Base-by-base conservation (phyloP, 2,888 invertebrate species). In the Dynastes hyllus region DNA sequence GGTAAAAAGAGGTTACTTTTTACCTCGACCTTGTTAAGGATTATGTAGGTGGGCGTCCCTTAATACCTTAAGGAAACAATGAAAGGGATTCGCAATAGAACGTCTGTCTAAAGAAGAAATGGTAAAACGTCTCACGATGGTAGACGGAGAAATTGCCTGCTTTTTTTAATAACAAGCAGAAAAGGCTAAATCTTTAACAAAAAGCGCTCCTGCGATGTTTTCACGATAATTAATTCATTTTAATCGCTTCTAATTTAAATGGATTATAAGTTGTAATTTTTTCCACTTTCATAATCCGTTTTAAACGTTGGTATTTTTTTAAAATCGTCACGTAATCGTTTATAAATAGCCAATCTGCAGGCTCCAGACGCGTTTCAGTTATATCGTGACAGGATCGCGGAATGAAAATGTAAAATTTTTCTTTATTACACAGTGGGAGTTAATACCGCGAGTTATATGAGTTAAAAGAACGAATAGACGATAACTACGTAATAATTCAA, bases 261-360 rank as follows among this genome's bases (percentile, higher is more conserved):
- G 16, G n/a, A 53, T 53, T 53, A n/a, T n/a, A 13, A 2, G 5
- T n/a, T 16, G 53, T n/a, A 13, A 53, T 16, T 53, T 53, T 53
- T 53, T 50, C 4, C 16, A n/a, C 16, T 58, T 58, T 6, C 55
- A 6, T 58, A 58, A 58, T 58, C 55, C 8, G 16, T 8, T 16
- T 58, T 58, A 58, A 58, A 27, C 8, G 4, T 22, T 1, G 6
- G 16, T 22, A 58, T 9, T 27, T 58, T 58, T 22, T 58, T 58
- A 27, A 58, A 8, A 22, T 58, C 55, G 55, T 58, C 55, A 58
- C 55, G 55, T 58, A 58, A 58, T 22, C 55, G 55, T 58, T 58
- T 58, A 58, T 22, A 58, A 58, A 58, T 58, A 22, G 22, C 55
- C 8, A 1, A 22, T 58, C 8, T 58, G 22, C 22, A 9, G 16